phyloP scores from a whole-genome alignment of 2,888 invertebrate species.

The Cerceris ruficornis region DNA sequence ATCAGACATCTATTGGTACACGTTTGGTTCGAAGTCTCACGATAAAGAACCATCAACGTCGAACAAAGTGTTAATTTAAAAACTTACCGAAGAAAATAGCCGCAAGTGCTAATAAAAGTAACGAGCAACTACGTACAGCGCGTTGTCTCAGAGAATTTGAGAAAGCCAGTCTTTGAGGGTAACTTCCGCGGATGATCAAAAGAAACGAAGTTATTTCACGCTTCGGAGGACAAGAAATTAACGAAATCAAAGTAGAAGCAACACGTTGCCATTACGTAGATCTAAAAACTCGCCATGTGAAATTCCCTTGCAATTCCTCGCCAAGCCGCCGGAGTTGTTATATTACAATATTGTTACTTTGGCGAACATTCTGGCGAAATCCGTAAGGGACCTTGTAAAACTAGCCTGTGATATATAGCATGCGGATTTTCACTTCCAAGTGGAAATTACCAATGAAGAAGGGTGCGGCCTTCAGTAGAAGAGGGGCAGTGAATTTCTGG shows the following conservation, averaged over 20 bases:
- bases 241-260: background rate
- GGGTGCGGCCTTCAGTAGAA: background rate
- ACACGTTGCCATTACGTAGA: background rate
- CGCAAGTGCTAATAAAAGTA: no score
- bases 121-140: background rate
- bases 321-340: background rate
- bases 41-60: no score
- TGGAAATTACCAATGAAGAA: conserved; percentile 4
- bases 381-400: conserved; percentile 3
- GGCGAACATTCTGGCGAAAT: conserved; percentile 1
- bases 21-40: no score
- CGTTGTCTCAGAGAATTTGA: background rate
- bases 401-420: conserved; percentile 13
- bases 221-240: background rate
- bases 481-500: conserved; percentile 1
- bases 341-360: conserved; percentile 3
- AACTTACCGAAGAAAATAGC: no score
- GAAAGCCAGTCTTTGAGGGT: background rate
- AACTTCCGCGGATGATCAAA: background rate
- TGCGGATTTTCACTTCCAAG: conserved; percentile 16
- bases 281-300: conserved; percentile 4
- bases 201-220: background rate
- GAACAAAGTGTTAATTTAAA: no score
- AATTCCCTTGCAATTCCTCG: background rate
- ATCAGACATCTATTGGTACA: no score